These are phyloP conservation scores for Drosophila helvetica DNA, from an alignment of 2,888 invertebrate species.

Conservation along the genomic window DNA sequence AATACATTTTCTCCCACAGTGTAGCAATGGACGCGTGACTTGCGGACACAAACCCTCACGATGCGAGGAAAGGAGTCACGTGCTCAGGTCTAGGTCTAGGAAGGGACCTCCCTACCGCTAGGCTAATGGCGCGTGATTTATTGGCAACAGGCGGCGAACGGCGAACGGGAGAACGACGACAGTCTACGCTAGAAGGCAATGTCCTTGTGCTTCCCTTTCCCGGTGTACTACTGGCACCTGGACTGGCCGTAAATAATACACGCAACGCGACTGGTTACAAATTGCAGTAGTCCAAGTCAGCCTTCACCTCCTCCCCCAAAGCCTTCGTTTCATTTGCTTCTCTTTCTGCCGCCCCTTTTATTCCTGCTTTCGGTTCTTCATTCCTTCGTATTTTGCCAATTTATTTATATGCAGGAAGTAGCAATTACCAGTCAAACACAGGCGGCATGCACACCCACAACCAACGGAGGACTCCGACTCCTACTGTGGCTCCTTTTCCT, in stretches of 20 bases:
- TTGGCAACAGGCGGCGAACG: slow-evolving; percentile 55
- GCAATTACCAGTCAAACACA: slow-evolving; percentile 64
- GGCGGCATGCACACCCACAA: slow-evolving; percentile 25
- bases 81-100: slow-evolving; percentile 1
- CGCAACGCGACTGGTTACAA: slow-evolving; percentile 75
- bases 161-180: slow-evolving; percentile 51
- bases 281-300: slow-evolving; percentile 71
- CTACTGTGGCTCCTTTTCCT: slow-evolving; percentile 5
- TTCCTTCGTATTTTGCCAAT: slow-evolving; percentile 48
- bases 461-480: not conserved
- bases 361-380: slow-evolving; percentile 17
- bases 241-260: slow-evolving; percentile 71
- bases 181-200: slow-evolving; percentile 54
- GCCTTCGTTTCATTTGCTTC: slow-evolving; percentile 8
- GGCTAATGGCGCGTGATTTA: slow-evolving; percentile 78
- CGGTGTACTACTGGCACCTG: not conserved
- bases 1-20: not conserved
- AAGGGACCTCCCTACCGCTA: slow-evolving; percentile 30
- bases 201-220: slow-evolving; percentile 53
- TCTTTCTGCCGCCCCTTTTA: not conserved
- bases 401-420: slow-evolving; percentile 67
- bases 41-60: not conserved
- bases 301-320: slow-evolving; percentile 28
- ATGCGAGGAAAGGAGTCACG: slow-evolving; percentile 17
- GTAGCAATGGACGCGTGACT: slow-evolving; percentile 13